Conservation (phyloP, 2,113 vertebrate species). For the Astur gentilis region DNA sequence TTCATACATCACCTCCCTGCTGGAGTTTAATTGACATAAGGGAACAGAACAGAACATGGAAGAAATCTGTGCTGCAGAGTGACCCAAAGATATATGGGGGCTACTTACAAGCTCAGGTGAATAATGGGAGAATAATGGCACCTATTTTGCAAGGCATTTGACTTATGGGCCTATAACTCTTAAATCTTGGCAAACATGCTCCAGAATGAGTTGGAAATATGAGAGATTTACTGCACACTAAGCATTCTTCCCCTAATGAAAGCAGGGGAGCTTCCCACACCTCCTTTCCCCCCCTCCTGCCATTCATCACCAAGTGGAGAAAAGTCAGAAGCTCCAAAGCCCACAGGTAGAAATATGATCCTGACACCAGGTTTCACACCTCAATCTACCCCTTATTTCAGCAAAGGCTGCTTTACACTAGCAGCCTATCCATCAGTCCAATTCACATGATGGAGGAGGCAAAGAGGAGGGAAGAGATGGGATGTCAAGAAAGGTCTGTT, state of each 20-base stretch:
- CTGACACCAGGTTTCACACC: background rate
- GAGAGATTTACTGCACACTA: slow-evolving; percentile 18
- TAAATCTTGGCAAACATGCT: background rate
- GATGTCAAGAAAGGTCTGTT: background rate
- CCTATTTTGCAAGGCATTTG: slow-evolving; percentile 23
- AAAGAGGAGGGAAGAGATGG: background rate
- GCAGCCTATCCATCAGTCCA: background rate
- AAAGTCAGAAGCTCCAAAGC: background rate
- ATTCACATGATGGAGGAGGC: background rate
- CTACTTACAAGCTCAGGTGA: background rate
- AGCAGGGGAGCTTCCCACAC: background rate
- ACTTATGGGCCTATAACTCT: slow-evolving; percentile 34
- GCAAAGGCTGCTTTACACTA: background rate
- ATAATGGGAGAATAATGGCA: slow-evolving; percentile 27
- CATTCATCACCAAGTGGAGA: background rate
- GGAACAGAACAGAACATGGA: background rate
- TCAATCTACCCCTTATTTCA: background rate
- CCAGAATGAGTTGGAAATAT: slow-evolving; percentile 39
- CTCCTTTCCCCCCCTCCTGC: background rate
- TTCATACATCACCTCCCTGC: background rate
- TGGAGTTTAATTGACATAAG: background rate
- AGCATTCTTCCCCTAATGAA: slow-evolving; percentile 4
- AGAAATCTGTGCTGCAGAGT: background rate
- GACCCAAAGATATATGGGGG: slow-evolving; percentile 30
- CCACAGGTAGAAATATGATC: background rate